Percentiles rank a stretch among this genome's conserved stretches.
Evolutionary conservation across 2,888 invertebrate species (phyloP).

Genomic region (Cerastoderma edule): DNA sequence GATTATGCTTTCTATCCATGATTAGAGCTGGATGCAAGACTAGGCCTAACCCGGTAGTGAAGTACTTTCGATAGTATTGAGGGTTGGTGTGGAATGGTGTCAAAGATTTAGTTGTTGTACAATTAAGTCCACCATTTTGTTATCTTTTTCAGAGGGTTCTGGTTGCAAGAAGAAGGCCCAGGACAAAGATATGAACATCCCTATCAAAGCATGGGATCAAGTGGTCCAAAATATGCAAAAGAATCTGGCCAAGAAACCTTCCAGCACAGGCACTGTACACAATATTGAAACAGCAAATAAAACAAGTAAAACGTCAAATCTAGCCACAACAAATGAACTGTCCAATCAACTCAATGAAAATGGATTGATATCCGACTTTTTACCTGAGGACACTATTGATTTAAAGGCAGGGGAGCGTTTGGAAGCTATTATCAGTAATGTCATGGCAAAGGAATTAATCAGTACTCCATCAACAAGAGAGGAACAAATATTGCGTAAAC

Average conservation of each 20-base stretch:
- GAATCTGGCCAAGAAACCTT: conserved; percentile 66
- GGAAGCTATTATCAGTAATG: conserved; percentile 83
- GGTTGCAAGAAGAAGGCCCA: conserved; percentile 52
- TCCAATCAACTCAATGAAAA: conserved; percentile 61
- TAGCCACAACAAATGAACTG: conserved; percentile 51
- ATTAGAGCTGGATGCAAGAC: too few species aligned
- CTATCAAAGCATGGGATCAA: conserved; percentile 65
- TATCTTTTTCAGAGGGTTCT: conserved; percentile 28
- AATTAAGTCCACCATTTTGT: too few species aligned
- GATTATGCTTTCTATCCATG: too few species aligned
- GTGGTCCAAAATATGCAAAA: conserved; percentile 76
- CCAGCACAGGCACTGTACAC: conserved; percentile 59
- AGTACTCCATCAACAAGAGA: conserved; percentile 82
- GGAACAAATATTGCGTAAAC: conserved; percentile 89
- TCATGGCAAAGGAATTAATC: conserved; percentile 82
- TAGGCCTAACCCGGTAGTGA: too few species aligned
- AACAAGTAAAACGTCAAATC: conserved; percentile 50
- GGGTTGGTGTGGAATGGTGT: too few species aligned
- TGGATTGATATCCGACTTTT: conserved; percentile 61
- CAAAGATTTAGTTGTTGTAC: too few species aligned
- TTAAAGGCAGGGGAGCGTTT: conserved; percentile 82
- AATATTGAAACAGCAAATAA: conserved; percentile 50
- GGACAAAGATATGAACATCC: conserved; percentile 66
- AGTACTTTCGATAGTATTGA: too few species aligned
- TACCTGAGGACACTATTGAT: conserved; percentile 71